Conservation (phyloP, 1,140 invertebrate species). For the Onthophagus taurus region DNA sequence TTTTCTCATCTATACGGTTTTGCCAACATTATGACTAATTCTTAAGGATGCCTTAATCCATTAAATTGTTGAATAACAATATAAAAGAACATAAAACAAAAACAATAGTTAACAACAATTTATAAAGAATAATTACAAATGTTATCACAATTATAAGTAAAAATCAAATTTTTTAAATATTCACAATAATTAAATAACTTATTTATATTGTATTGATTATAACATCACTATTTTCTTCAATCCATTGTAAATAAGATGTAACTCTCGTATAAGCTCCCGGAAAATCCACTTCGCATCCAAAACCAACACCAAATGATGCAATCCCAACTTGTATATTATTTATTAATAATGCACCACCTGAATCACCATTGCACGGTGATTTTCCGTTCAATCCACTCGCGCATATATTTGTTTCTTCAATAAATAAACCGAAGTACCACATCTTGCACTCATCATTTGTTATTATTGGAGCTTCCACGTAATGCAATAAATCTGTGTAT, state of each 20-base stretch:
- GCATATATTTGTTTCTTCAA: conserved; percentile 41
- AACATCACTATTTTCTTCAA: conserved; percentile 37
- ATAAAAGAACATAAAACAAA: no score
- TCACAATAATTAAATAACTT: no score
- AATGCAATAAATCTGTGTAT: conserved; percentile 29
- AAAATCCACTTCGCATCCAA: conserved; percentile 40
- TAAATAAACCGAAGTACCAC: conserved; percentile 27
- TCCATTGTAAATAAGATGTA: conserved; percentile 42
- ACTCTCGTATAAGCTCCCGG: conserved; percentile 47
- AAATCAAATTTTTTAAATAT: no score
- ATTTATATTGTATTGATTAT: no score
- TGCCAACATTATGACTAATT: no score
- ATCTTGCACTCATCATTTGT: conserved; percentile 28
- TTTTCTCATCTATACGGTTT: no score
- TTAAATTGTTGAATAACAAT: no score
- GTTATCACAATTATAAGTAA: no score
- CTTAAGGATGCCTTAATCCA: no score
- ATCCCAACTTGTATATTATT: conserved; percentile 39
- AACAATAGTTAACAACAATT: no score
- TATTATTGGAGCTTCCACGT: conserved; percentile 24
- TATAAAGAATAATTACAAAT: no score
- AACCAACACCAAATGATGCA: conserved; percentile 39
- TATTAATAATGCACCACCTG: conserved; percentile 43
- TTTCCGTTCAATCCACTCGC: conserved; percentile 36
- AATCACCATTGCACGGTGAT: conserved; percentile 38